Percentiles rank a stretch among this genome's conserved stretches.
Evolutionary conservation across 2,888 invertebrate species (phyloP).

Genomic region (Oscheius onirici): DNA sequence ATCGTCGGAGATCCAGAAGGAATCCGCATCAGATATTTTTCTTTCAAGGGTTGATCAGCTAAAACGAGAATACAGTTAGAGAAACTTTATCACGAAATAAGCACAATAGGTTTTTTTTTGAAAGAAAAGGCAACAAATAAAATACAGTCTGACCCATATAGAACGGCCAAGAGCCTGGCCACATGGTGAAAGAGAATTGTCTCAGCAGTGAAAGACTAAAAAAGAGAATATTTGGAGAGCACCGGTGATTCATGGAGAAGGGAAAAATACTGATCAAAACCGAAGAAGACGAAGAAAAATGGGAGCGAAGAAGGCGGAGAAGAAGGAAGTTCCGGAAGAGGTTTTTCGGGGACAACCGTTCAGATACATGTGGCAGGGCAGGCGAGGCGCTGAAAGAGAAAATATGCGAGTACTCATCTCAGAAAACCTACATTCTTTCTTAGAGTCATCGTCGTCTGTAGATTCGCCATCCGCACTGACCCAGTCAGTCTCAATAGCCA

Average conservation of each 20-base stretch:
- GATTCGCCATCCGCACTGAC: slow-evolving; percentile 58
- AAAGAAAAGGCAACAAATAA: background rate
- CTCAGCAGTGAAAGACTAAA: slow-evolving; percentile 7
- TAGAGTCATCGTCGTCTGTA: slow-evolving; percentile 50
- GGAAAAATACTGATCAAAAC: slow-evolving; percentile 8
- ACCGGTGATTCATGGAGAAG: no score
- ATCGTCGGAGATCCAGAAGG: no score
- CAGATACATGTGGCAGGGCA: slow-evolving; percentile 70
- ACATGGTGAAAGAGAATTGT: slow-evolving; percentile 5
- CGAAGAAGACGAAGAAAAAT: slow-evolving; percentile 5
- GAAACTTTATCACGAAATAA: no score
- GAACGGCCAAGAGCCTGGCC: background rate
- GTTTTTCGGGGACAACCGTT: slow-evolving; percentile 65
- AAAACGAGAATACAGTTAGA: no score
- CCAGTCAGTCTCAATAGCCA: slow-evolving; percentile 70
- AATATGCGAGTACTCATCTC: background rate
- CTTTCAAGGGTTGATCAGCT: no score
- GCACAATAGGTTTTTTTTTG: no score
- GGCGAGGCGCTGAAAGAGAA: slow-evolving; percentile 59
- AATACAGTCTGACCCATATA: slow-evolving; percentile 30
- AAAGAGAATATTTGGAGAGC: background rate
- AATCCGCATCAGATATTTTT: no score
- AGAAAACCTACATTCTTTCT: slow-evolving; percentile 34
- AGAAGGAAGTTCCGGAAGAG: background rate
- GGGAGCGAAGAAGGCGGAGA: background rate